phyloP scores from a whole-genome alignment of 2,113 vertebrate species.

The Sigmodon hispidus region DNA sequence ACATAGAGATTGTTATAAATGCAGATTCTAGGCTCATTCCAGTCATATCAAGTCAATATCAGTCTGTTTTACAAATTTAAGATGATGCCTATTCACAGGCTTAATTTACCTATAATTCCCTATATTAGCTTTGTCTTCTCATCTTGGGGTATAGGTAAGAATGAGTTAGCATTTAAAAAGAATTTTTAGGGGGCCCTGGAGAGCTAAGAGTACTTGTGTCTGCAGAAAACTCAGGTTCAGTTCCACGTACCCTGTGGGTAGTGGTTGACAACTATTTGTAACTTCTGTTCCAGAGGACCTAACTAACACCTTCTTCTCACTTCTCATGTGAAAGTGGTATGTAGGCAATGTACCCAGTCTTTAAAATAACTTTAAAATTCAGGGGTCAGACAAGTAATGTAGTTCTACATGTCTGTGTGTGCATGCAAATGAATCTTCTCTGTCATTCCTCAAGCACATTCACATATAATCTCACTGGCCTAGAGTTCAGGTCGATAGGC shows the following conservation, averaged over 20 bases:
- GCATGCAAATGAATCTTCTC: too few species aligned
- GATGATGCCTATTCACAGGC: not conserved
- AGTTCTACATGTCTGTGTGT: not conserved
- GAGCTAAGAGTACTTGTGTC: not conserved
- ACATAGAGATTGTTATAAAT: conserved; percentile 25
- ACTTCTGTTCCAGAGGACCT: not conserved
- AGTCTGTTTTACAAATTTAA: not conserved
- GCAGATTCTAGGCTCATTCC: not conserved
- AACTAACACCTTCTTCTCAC: not conserved
- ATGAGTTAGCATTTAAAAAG: not conserved
- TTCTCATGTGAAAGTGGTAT: not conserved
- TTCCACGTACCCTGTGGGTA: not conserved
- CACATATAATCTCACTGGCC: not conserved
- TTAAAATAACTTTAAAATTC: not conserved
- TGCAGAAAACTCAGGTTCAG: not conserved
- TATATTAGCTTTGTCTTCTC: not conserved
- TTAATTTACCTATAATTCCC: conserved; percentile 19
- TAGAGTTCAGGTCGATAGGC: not conserved
- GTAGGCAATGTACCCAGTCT: not conserved
- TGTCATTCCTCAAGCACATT: not conserved
- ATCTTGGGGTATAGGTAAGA: not conserved
- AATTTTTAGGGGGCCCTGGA: not conserved
- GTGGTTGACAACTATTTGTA: not conserved
- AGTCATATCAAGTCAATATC: not conserved
- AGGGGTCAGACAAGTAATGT: not conserved